These are phyloP conservation scores for Centropristis striata DNA, from an alignment of 2,113 vertebrate genomes.

Conservation along the genomic window DNA sequence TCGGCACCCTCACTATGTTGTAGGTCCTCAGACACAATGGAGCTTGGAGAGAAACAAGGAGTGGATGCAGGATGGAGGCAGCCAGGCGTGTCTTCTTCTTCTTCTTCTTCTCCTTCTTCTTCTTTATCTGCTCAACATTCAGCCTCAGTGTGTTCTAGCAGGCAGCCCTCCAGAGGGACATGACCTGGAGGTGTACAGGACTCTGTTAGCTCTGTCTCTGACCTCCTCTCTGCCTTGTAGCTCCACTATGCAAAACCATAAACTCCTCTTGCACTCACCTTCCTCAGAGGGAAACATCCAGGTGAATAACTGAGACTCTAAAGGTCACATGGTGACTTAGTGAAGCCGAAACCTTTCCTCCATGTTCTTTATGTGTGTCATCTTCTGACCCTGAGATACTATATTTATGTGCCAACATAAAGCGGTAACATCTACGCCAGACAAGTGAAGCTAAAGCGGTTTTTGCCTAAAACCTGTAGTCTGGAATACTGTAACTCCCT, in stretches of 20 bases:
- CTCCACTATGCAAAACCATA: conserved; percentile 48
- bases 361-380: conserved; percentile 33
- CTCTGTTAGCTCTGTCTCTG: conserved; percentile 33
- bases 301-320: conserved; percentile 35
- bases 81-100: conserved; percentile 51
- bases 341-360: conserved; percentile 26
- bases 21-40: conserved; percentile 44
- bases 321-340: conserved; percentile 48
- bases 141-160: conserved; percentile 51
- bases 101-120: conserved; percentile 44
- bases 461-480: too few species aligned
- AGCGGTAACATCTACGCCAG: too few species aligned
- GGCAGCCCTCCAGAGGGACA: conserved; percentile 49
- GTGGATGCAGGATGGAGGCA: conserved; percentile 44
- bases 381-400: conserved; percentile 6
- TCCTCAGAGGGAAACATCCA: conserved; percentile 30
- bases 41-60: conserved; percentile 44
- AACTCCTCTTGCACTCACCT: conserved; percentile 38
- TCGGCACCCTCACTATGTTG: background rate
- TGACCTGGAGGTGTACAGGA: conserved; percentile 53
- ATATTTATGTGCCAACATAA: conserved; percentile 30
- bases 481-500: too few species aligned
- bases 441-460: too few species aligned
- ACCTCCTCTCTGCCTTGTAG: conserved; percentile 48
- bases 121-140: conserved; percentile 47